These are phyloP conservation scores for Hemibagrus wyckioides DNA, from an alignment of 2,113 vertebrate genomes.

Conservation along the genomic window DNA sequence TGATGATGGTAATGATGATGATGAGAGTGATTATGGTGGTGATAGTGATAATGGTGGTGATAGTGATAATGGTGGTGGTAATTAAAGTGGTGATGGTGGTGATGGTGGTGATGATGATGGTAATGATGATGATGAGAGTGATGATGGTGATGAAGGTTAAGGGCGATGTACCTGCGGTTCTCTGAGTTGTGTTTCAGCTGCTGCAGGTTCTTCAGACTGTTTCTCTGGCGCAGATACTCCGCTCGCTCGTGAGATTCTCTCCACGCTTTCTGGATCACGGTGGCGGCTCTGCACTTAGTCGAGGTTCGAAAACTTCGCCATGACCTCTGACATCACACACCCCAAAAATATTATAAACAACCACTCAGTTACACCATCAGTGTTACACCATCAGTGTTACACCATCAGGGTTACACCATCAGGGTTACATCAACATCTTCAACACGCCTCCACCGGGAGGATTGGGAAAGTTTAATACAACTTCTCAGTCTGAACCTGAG, in stretches of 20 bases:
- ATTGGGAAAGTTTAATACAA: too few relatives aligned
- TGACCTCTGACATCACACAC: constrained; percentile 47
- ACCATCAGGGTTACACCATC: too few relatives aligned
- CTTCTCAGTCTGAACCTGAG: too few relatives aligned
- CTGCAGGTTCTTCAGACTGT: constrained; percentile 62
- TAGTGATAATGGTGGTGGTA: neutral
- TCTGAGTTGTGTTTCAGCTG: constrained; percentile 69
- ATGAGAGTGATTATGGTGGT: neutral
- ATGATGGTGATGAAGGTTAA: neutral
- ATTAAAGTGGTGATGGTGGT: neutral
- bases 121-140: neutral
- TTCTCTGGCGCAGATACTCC: constrained; percentile 51
- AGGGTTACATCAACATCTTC: too few relatives aligned
- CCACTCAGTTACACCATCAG: neutral
- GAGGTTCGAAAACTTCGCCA: constrained; percentile 78
- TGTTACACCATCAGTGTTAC: neutral
- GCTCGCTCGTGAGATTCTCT: constrained; percentile 65
- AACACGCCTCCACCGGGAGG: neutral
- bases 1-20: neutral
- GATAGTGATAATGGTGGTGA: neutral
- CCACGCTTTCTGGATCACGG: constrained; percentile 82
- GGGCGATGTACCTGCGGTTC: constrained; percentile 64
- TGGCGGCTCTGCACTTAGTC: constrained; percentile 72
- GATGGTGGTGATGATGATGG: neutral
- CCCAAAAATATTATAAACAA: neutral